A percentile compares a stretch with the other conserved stretches of the same genome.
Evolutionary conservation across 1,140 invertebrate species (phyloP).

Genomic region (Drosophila miranda): DNA sequence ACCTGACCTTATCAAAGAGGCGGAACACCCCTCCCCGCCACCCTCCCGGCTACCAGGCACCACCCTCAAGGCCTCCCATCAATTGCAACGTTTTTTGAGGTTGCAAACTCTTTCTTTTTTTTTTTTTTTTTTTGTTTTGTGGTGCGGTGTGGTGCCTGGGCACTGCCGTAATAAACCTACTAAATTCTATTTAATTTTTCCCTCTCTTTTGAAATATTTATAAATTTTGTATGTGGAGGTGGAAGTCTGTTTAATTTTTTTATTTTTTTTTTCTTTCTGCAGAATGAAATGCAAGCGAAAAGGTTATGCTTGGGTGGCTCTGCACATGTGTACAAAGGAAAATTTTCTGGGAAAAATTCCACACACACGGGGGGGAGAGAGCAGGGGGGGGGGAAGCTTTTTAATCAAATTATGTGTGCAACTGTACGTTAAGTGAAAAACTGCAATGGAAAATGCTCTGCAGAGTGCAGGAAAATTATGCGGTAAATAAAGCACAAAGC

Average conservation of each 20-base stretch:
- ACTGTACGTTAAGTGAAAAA: slow-evolving; percentile 68
- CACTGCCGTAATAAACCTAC: slow-evolving; percentile 50
- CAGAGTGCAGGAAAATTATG: slow-evolving; percentile 59
- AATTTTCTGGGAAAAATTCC: slow-evolving; percentile 49
- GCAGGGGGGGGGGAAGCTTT: slow-evolving; percentile 36
- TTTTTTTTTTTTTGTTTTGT: slow-evolving; percentile 2
- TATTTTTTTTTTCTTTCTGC: slow-evolving; percentile 24
- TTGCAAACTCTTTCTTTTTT: slow-evolving; percentile 26
- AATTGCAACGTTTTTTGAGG: slow-evolving; percentile 27
- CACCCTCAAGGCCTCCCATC: slow-evolving; percentile 23
- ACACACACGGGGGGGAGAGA: slow-evolving; percentile 10
- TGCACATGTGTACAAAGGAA: slow-evolving; percentile 61
- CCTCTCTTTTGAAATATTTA: slow-evolving; percentile 42
- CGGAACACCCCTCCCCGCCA: too few species aligned
- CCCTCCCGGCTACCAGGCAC: too few species aligned
- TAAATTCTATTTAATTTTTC: slow-evolving; percentile 59
- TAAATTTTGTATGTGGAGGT: slow-evolving; percentile 21
- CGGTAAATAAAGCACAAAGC: slow-evolving; percentile 58
- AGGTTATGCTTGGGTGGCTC: slow-evolving; percentile 47
- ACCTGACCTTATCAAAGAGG: slow-evolving; percentile 19
- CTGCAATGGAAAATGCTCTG: slow-evolving; percentile 41
- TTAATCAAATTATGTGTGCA: slow-evolving; percentile 79
- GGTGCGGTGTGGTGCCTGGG: neutral
- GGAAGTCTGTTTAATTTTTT: slow-evolving; percentile 34
- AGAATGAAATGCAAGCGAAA: slow-evolving; percentile 70